Evolutionary conservation across 1,140 invertebrate species (phyloP).

Genomic region (Heliothis virescens): DNA sequence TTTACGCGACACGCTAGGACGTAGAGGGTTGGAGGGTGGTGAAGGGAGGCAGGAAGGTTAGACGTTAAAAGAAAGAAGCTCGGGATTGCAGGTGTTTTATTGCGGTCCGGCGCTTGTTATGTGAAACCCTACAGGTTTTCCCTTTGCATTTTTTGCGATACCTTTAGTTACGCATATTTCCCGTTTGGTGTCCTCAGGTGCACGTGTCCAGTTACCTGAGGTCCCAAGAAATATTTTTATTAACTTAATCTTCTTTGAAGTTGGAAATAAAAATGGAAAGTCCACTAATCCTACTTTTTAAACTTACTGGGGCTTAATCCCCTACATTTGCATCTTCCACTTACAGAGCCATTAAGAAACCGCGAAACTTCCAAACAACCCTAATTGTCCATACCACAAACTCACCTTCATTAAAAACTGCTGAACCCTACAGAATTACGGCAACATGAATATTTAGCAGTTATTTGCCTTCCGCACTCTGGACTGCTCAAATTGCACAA

Average conservation of each 20-base stretch:
- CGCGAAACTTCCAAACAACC: not conserved
- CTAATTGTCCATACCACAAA: conserved; percentile 46
- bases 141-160: conserved; percentile 51
- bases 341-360: conserved; percentile 11
- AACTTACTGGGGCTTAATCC: not conserved
- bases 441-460: conserved; percentile 44
- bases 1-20: conserved; percentile 67
- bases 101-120: conserved; percentile 68
- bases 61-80: conserved; percentile 51
- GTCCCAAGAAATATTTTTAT: too few relatives aligned
- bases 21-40: conserved; percentile 5
- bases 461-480: conserved; percentile 30
- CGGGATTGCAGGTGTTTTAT: conserved; percentile 59
- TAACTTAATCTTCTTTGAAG: not conserved
- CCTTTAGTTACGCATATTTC: conserved; percentile 55
- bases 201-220: not conserved
- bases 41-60: conserved; percentile 26
- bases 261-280: not conserved
- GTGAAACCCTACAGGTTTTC: conserved; percentile 61
- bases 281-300: too few relatives aligned
- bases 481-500: conserved; percentile 65
- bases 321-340: not conserved
- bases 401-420: conserved; percentile 38
- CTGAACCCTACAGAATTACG: conserved; percentile 30
- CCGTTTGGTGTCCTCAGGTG: not conserved